Evolutionary conservation across 2,113 vertebrate genomes (phyloP), one percentile per base, ranked within the genome.

Genomic region (Grammomys surdaster): DNA sequence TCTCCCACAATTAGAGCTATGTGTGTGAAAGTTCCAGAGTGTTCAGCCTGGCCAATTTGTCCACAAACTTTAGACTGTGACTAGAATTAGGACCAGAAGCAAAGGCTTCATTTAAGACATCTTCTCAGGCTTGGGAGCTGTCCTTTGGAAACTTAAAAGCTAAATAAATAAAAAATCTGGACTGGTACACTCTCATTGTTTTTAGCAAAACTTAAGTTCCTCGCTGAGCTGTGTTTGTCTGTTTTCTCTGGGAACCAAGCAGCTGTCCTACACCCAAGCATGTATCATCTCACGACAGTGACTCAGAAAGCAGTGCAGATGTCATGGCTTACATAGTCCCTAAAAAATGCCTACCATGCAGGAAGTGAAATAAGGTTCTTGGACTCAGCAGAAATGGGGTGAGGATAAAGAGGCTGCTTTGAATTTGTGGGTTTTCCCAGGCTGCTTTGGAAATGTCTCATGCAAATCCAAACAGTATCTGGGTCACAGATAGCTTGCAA

Each of bases 301-400:
- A 98, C 98, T 98, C 98, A 98, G 97, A 98, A 86, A 97, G 97
- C 97, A 96, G 97, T 88, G 76, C 98, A 98, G 98, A 98, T 97
- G 97, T 98, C 97, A 98, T 75, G 96, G 96, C 96, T 98, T 98
- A 95, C 94, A 97, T 97, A 82, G 91, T 98, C 98, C 98, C 96
- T 97, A 97, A 98, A 98, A 98, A 98, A 98, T 98, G 98, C 98
- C 98, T 98, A 98, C 98, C 98, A 98, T 94, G 98, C 97, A 98
- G 98, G 98, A 98, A 99, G 98, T 98, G 98, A 98, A 98, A 97
- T 97, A 96, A 93, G 46, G 96, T 98, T 98, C 96, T 85, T 69
- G 88, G 56, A 97, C 97, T 98, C 98, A 98, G 97, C 98, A 98
- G 97, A 98, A 98, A 97, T 96, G 96, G 93, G 98, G 96, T 98